Percentiles rank a stretch among this genome's conserved stretches.
These are phyloP conservation scores for Syngnathus typhle DNA, from an alignment of 2,113 vertebrate species.

Conservation along the genomic window DNA sequence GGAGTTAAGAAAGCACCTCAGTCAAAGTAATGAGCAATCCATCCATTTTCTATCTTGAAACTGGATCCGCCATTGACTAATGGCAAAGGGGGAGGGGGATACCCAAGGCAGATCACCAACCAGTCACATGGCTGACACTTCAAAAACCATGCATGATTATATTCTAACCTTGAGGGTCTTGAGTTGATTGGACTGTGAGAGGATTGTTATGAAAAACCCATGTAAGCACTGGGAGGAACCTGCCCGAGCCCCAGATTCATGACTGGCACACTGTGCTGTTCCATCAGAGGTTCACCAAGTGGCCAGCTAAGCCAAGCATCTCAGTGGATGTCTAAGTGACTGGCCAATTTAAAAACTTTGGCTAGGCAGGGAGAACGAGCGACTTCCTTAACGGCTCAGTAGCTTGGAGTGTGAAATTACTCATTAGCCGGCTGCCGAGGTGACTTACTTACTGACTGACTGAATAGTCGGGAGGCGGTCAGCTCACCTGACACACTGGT, in stretches of 20 bases:
- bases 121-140: no score
- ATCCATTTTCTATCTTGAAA: background rate
- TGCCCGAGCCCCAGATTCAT: no score
- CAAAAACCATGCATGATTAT: no score
- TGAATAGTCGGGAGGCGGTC: conserved; percentile 9
- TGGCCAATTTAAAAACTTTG: conserved; percentile 1
- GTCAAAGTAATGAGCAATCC: conserved; percentile 6
- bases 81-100: background rate
- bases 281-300: conserved; percentile 6
- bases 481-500: conserved; percentile 6
- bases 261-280: conserved; percentile 15
- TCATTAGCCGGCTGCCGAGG: conserved; percentile 10
- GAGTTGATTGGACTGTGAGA: background rate
- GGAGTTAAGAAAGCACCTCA: conserved; percentile 9
- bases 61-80: background rate
- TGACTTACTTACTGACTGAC: conserved; percentile 10
- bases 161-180: background rate
- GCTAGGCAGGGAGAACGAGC: conserved; percentile 6
- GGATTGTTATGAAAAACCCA: no score
- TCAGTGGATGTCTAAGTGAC: conserved; percentile 1
- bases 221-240: no score
- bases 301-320: background rate
- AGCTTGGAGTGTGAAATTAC: conserved; percentile 3
- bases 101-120: no score
- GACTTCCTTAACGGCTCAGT: conserved; percentile 1